A percentile compares a stretch with the other conserved stretches of the same genome.
phyloP scores from a whole-genome alignment of 1,140 invertebrate species.

The Drosophila micromelanica region DNA sequence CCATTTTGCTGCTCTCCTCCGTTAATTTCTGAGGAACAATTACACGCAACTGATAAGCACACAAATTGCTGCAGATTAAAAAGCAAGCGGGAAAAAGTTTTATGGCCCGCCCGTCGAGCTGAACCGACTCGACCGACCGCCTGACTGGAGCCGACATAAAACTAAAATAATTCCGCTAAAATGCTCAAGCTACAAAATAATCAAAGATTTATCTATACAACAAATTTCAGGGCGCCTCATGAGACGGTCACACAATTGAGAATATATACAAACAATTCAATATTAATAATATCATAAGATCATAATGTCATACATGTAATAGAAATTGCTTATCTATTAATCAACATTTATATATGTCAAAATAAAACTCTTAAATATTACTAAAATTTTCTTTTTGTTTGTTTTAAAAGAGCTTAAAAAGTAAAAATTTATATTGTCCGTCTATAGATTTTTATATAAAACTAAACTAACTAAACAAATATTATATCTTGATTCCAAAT shows the following conservation, averaged over 20 bases:
- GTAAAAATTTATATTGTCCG: too few species aligned
- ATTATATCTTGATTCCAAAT: too few species aligned
- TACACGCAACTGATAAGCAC: conserved; percentile 77
- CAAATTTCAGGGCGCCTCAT: neutral
- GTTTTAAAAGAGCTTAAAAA: too few species aligned
- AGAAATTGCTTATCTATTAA: too few species aligned
- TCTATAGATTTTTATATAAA: too few species aligned
- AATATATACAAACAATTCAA: too few species aligned
- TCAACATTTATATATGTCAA: too few species aligned
- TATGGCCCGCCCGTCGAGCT: conserved; percentile 44
- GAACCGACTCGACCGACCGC: conserved; percentile 36
- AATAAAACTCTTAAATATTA: too few species aligned
- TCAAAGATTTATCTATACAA: conserved; percentile 30
- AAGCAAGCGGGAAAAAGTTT: conserved; percentile 56
- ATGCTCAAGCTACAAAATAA: conserved; percentile 29
- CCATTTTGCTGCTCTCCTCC: conserved; percentile 56
- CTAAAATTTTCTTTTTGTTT: too few species aligned
- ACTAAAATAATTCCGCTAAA: conserved; percentile 42
- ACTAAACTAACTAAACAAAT: too few species aligned
- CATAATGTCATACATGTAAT: too few species aligned
- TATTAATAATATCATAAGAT: too few species aligned
- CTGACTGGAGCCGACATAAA: conserved; percentile 69
- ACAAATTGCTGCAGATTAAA: conserved; percentile 63
- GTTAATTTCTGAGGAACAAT: conserved; percentile 77
- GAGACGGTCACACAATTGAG: neutral